A percentile compares a stretch with the other conserved stretches of the same genome.
These are phyloP conservation scores for Sardinella longiceps DNA, from an alignment of 2,797 vertebrate species.

Conservation along the genomic window DNA sequence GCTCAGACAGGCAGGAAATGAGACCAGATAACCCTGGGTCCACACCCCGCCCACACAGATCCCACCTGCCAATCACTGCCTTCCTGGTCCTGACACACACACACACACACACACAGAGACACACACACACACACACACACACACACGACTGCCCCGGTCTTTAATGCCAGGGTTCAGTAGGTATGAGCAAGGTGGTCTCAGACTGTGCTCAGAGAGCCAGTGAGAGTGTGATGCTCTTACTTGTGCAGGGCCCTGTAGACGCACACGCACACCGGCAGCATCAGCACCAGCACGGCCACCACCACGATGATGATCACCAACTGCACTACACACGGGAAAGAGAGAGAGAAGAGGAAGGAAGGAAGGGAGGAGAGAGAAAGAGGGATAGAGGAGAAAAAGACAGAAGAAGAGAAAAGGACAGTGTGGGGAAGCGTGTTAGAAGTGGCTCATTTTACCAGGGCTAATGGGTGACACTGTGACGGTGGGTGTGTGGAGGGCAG, in stretches of 20 bases:
- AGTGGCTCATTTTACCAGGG: background rate
- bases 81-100: no score
- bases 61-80: background rate
- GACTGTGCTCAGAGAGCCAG: no score
- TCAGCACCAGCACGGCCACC: background rate
- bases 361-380: background rate
- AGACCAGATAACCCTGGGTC: background rate
- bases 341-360: background rate
- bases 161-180: background rate
- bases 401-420: background rate
- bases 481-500: background rate
- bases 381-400: background rate
- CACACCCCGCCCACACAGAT: background rate
- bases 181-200: no score
- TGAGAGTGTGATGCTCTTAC: background rate
- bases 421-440: background rate
- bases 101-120: background rate
- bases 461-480: background rate
- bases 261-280: slow-evolving; percentile 2
- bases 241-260: slow-evolving; percentile 9
- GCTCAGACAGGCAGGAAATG: slow-evolving; percentile 5
- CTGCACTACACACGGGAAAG: background rate
- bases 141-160: background rate
- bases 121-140: background rate
- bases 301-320: background rate